Evolutionary conservation across 1,140 invertebrate species (phyloP), one percentile per base, ranked within the genome.

Genomic region (Eriocheir sinensis): DNA sequence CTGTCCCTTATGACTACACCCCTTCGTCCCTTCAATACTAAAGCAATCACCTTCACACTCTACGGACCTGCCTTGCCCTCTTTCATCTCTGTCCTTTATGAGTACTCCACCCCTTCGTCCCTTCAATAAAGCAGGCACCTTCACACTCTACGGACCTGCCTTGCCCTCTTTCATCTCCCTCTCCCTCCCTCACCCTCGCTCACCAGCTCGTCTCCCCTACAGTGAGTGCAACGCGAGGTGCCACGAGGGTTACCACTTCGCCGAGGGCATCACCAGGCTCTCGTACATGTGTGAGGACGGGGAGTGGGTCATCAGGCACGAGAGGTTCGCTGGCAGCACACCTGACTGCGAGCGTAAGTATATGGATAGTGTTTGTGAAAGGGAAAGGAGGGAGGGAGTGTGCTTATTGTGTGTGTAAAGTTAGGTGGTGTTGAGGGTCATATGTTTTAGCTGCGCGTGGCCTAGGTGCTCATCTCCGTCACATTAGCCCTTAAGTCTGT

Each of bases 161-260:
- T 88, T 15, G 21, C 9, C 0, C 85, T 34, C 17, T 17, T 3
- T 38, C 85, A 30, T 32, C 12, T 17, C 8, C 36, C 34, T 41
- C 85, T 41, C 85, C 8, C 32, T 34, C 38, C 44, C 17, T 34
- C 38, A 44, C 86, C 38, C 44, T 38, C 3, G 9, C 36, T 81
- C 60, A 32, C 34, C 9, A 36, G 27, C 72, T 60, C 4, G 0
- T 2, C 48, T 21, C 9, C 21, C 34, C 32, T 96, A 44, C 96
- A 98, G 97, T 30, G 96, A 96, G n/a, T 98, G 98, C 96, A 97
- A 97, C 0, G 97, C 98, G 40, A 97, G 97, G 0, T 98, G 98
- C 95, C 91, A 97, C 60, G 96, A 97, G 34, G 97, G 97, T 15
- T 97, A 98, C 96, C 96, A 97, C 95, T 98, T 98, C 96, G 97